Evolutionary conservation across 92 coral and sea anemone genomes (phyloP).

Genomic region (Bergia sp.): DNA sequence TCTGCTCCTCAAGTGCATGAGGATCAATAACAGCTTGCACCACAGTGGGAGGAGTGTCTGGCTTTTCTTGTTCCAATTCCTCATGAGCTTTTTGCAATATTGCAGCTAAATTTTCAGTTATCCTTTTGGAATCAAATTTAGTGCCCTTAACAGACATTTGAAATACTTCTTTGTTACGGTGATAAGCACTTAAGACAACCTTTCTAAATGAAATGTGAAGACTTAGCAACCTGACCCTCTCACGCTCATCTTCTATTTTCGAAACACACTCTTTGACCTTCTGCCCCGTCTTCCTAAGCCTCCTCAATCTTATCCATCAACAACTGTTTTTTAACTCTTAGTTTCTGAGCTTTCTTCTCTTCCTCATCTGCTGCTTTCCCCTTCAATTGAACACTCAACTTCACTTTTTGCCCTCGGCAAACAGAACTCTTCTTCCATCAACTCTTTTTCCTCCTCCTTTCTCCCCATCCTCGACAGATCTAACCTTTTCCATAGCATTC

Average conservation of each 20-base stretch:
- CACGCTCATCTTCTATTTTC: constrained; percentile 14
- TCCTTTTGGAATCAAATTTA: neutral
- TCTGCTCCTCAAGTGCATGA: too few species aligned
- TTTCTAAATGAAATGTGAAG: constrained; percentile 42
- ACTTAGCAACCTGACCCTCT: constrained; percentile 21
- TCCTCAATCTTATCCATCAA: constrained; percentile 40
- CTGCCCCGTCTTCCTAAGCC: constrained; percentile 42
- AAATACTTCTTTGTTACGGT: constrained; percentile 4
- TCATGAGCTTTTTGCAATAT: too few species aligned
- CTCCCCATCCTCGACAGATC: constrained; percentile 3
- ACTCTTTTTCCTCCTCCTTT: neutral
- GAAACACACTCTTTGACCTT: constrained; percentile 8
- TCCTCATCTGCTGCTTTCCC: constrained; percentile 16
- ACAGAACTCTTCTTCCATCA: constrained; percentile 21
- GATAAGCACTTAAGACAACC: constrained; percentile 38
- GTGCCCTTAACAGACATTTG: neutral
- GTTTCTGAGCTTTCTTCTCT: constrained; percentile 31
- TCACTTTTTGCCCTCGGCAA: neutral
- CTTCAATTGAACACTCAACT: neutral
- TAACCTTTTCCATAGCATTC: constrained; percentile 14
- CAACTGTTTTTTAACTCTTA: constrained; percentile 26
- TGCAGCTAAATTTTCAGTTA: too few species aligned
- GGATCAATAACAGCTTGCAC: too few species aligned
- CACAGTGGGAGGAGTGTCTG: too few species aligned
- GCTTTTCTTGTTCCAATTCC: too few species aligned